Evolutionary conservation across 2,888 invertebrate species (phyloP).

Genomic region (Zhuqinia jingwanae): DNA sequence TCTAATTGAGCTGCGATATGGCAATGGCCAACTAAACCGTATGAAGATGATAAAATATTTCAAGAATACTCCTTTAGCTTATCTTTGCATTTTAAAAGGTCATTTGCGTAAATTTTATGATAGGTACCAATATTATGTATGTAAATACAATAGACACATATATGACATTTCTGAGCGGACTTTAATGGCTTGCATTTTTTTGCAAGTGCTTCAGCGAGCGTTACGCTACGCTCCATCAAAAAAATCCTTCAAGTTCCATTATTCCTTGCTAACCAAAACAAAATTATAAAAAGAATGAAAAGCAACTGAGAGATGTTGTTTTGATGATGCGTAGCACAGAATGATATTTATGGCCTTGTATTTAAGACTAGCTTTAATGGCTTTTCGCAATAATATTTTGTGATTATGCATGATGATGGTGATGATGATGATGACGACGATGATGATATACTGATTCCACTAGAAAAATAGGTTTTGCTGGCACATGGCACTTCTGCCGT

Average conservation of each 20-base stretch:
- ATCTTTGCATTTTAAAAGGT: too few relatives aligned
- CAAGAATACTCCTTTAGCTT: too few relatives aligned
- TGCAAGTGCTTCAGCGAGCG: constrained; percentile 56
- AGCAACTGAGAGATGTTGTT: constrained; percentile 49
- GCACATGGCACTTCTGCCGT: constrained; percentile 49
- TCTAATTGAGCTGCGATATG: too few relatives aligned
- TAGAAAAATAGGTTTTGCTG: constrained; percentile 47
- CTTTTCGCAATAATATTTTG: constrained; percentile 68
- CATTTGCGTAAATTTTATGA: too few relatives aligned
- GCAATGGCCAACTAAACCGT: too few relatives aligned
- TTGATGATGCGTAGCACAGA: constrained; percentile 62
- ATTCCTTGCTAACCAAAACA: constrained; percentile 55
- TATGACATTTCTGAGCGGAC: background rate
- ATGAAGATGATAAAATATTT: too few relatives aligned
- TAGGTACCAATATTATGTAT: too few relatives aligned
- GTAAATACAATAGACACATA: background rate
- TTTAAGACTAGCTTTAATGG: constrained; percentile 69
- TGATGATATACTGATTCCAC: constrained; percentile 52
- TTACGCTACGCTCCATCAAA: constrained; percentile 64
- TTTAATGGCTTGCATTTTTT: background rate
- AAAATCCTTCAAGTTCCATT: constrained; percentile 70
- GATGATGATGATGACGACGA: constrained; percentile 37
- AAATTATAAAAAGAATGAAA: constrained; percentile 61
- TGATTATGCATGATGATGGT: constrained; percentile 11
- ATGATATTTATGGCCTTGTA: constrained; percentile 51